A percentile compares a stretch with the other conserved stretches of the same genome.
Conservation (phyloP, 2,888 invertebrate genomes). For the Clepsis dumicolana region DNA sequence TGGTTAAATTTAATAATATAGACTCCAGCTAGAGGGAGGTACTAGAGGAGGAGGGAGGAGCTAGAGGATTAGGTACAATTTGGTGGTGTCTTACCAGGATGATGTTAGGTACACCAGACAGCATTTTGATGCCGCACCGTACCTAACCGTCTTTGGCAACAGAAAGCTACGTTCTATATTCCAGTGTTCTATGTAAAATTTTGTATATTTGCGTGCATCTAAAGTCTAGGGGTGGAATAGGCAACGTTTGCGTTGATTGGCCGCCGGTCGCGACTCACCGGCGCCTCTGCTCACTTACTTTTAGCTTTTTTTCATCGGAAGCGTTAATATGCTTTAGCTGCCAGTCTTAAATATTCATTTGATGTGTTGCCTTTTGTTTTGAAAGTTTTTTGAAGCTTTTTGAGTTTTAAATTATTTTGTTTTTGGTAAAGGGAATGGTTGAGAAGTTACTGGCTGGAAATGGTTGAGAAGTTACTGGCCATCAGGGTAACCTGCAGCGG, state of each 20-base stretch:
- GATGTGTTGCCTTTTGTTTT: background rate
- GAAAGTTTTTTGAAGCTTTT: too few species aligned
- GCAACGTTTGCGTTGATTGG: slow-evolving; percentile 63
- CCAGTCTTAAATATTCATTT: slow-evolving; percentile 4
- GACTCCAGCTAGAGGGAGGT: too few species aligned
- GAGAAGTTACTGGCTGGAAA: background rate
- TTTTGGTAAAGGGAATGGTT: background rate
- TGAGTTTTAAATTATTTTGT: background rate
- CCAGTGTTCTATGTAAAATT: slow-evolving; percentile 6
- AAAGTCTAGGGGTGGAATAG: slow-evolving; percentile 51
- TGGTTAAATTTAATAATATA: too few species aligned
- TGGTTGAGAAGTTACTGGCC: too few species aligned
- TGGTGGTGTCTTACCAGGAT: too few species aligned
- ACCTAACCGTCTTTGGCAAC: background rate
- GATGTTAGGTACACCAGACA: background rate
- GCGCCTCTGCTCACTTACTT: slow-evolving; percentile 57
- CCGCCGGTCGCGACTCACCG: slow-evolving; percentile 57
- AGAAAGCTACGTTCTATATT: slow-evolving; percentile 1
- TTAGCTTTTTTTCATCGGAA: slow-evolving; percentile 43
- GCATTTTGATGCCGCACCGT: background rate
- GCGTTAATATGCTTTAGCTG: slow-evolving; percentile 5
- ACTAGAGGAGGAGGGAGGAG: background rate
- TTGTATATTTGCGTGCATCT: slow-evolving; percentile 19
- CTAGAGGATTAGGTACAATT: too few species aligned
- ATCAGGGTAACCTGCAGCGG: too few species aligned